These are phyloP conservation scores for Cynaeus angustus DNA, from an alignment of 2,888 invertebrate genomes.

Conservation along the genomic window DNA sequence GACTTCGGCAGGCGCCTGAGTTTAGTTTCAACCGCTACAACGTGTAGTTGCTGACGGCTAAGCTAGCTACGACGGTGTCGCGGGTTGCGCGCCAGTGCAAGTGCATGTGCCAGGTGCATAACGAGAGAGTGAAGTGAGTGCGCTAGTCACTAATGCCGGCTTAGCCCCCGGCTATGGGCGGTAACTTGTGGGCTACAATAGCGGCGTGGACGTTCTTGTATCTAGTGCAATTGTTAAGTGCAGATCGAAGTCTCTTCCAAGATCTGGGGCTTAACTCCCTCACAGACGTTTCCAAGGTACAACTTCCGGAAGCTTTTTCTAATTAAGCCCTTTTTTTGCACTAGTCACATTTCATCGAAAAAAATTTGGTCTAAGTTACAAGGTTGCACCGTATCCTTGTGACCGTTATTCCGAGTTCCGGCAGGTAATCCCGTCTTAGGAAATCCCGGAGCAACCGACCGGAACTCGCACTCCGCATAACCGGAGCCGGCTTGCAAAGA, in stretches of 20 bases:
- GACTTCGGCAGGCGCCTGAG: constrained; percentile 63
- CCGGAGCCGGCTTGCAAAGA: constrained; percentile 5
- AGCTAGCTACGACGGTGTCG: constrained; percentile 53
- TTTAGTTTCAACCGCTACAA: constrained; percentile 57
- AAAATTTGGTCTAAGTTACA: constrained; percentile 16
- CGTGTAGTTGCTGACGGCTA: constrained; percentile 55
- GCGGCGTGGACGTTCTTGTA: constrained; percentile 67
- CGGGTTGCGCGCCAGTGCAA: constrained; percentile 56
- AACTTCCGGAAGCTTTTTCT: constrained; percentile 4
- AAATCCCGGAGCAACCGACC: constrained; percentile 60
- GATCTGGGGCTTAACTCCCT: constrained; percentile 66
- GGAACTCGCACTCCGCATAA: constrained; percentile 45
- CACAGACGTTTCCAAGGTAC: constrained; percentile 68
- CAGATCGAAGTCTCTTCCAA: constrained; percentile 63
- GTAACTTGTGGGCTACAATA: constrained; percentile 65
- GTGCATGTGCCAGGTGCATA: constrained; percentile 60
- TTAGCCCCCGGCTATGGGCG: constrained; percentile 67
- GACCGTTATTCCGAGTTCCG: constrained; percentile 51
- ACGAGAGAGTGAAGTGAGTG: constrained; percentile 53
- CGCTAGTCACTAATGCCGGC: constrained; percentile 63
- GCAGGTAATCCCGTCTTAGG: constrained; percentile 60
- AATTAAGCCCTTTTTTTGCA: neutral
- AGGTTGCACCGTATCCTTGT: constrained; percentile 35
- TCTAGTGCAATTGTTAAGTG: constrained; percentile 62
- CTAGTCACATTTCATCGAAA: constrained; percentile 5